phyloP scores from a whole-genome alignment of 2,113 vertebrate species.

The Calonectris borealis region DNA sequence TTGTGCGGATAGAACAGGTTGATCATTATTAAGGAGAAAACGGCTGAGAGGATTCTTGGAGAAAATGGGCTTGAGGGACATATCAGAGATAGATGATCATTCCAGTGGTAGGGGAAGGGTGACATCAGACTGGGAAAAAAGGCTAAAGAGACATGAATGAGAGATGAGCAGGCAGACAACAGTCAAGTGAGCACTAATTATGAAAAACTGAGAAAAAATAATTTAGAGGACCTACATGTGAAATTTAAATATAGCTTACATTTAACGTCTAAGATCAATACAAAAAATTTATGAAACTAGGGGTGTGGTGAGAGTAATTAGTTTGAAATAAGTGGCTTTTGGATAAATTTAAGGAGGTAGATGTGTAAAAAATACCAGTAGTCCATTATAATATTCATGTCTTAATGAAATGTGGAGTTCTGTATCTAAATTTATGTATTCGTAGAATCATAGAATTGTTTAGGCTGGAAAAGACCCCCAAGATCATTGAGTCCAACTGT shows the following conservation, averaged over 20 bases:
- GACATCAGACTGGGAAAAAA: background rate
- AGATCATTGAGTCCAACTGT: too few species aligned
- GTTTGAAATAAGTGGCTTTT: background rate
- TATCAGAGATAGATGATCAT: background rate
- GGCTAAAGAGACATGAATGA: background rate
- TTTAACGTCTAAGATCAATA: background rate
- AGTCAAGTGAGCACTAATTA: background rate
- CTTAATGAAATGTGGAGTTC: background rate
- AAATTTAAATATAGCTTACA: background rate
- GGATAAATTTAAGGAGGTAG: background rate
- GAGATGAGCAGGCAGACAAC: background rate
- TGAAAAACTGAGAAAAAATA: background rate
- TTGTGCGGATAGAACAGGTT: background rate
- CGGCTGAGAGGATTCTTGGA: background rate
- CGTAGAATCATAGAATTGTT: too few species aligned
- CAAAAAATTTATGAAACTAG: background rate
- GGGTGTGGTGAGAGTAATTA: background rate
- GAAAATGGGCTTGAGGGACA: background rate
- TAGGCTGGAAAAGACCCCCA: too few species aligned
- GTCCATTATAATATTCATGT: background rate
- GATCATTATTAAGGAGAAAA: background rate
- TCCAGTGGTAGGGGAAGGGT: background rate
- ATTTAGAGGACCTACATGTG: background rate
- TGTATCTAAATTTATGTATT: background rate
- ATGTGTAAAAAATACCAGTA: background rate